Percentiles rank a stretch among this genome's conserved stretches.
Evolutionary conservation across 2,113 vertebrate species (phyloP).

Genomic region (Girardinichthys multiradiatus): DNA sequence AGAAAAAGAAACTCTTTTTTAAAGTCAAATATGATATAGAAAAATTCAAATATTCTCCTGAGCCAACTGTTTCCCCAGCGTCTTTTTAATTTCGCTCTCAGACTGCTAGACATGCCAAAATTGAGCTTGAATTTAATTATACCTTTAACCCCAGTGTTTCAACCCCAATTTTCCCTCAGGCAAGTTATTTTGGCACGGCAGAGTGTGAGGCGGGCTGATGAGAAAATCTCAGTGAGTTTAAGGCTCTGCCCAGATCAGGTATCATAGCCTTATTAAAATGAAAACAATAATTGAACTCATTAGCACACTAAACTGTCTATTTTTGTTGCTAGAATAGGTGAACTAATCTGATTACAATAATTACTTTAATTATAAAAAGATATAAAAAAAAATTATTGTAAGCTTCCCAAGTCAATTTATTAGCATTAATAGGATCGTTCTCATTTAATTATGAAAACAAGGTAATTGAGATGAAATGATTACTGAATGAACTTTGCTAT

Average conservation of each 20-base stretch:
- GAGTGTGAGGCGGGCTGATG: slow-evolving; percentile 35
- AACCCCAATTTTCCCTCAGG: slow-evolving; percentile 67
- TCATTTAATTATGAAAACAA: slow-evolving; percentile 25
- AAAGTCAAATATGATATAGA: slow-evolving; percentile 39
- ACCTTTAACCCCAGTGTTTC: slow-evolving; percentile 73
- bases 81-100: slow-evolving; percentile 53
- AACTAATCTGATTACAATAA: slow-evolving; percentile 61
- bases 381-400: slow-evolving; percentile 66
- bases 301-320: slow-evolving; percentile 28
- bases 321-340: slow-evolving; percentile 43
- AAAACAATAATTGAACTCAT: slow-evolving; percentile 42
- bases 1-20: background rate
- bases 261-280: slow-evolving; percentile 55
- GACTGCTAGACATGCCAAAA: slow-evolving; percentile 61
- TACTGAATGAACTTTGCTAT: background rate
- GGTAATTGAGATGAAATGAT: background rate
- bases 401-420: slow-evolving; percentile 59
- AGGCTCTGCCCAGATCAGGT: slow-evolving; percentile 46
- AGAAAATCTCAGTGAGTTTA: slow-evolving; percentile 37
- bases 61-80: slow-evolving; percentile 29
- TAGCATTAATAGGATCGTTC: slow-evolving; percentile 42
- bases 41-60: slow-evolving; percentile 38
- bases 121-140: slow-evolving; percentile 74
- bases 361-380: slow-evolving; percentile 68
- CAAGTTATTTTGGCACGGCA: slow-evolving; percentile 47